A percentile compares a stretch with the other conserved stretches of the same genome.
Conservation (phyloP, 2,797 vertebrate species). For the Tapirus indicus region DNA sequence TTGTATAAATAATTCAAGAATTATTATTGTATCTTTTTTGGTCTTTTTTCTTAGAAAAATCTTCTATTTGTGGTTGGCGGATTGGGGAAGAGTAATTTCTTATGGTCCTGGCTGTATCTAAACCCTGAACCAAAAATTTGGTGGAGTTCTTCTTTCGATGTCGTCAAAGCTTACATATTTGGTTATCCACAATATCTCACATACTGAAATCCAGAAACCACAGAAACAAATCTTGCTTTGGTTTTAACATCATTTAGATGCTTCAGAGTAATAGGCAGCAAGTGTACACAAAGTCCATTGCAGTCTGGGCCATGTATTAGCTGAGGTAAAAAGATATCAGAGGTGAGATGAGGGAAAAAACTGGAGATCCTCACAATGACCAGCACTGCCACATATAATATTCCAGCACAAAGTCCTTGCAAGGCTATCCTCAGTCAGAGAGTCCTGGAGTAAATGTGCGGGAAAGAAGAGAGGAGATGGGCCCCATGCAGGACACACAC, state of each 20-base stretch:
- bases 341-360: background rate
- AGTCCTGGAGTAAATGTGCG: background rate
- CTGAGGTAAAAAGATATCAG: background rate
- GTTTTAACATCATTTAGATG: background rate
- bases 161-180: slow-evolving; percentile 20
- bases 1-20: background rate
- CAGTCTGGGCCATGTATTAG: background rate
- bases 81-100: background rate
- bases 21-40: background rate
- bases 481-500: background rate
- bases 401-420: background rate
- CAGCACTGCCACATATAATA: fast-evolving
- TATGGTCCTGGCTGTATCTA: background rate
- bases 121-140: slow-evolving; percentile 25
- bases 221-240: background rate
- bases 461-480: background rate
- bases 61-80: background rate
- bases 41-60: background rate
- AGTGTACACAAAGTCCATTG: background rate
- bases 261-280: background rate
- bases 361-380: background rate
- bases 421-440: background rate
- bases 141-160: background rate
- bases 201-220: slow-evolving; percentile 19
- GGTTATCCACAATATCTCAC: background rate